Evolutionary conservation across 2,113 vertebrate species (phyloP).

Genomic region (Mohoua ochrocephala): DNA sequence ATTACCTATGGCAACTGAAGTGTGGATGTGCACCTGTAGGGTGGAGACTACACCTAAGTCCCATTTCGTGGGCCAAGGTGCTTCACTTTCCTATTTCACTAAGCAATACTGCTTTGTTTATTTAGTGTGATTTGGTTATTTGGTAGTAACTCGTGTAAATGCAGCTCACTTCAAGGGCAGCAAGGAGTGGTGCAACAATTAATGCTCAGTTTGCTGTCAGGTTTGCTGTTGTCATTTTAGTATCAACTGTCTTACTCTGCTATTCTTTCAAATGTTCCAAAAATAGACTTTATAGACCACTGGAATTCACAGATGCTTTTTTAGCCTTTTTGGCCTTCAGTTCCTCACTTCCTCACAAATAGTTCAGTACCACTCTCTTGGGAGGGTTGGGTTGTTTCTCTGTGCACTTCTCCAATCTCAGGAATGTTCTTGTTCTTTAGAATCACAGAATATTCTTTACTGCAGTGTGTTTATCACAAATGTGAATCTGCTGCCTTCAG

Average conservation of each 20-base stretch:
- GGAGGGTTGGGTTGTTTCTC: neutral
- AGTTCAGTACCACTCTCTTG: neutral
- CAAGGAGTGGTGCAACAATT: neutral
- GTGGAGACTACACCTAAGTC: neutral
- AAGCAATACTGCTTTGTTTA: neutral
- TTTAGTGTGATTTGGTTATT: neutral
- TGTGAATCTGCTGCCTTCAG: neutral
- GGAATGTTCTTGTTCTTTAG: neutral
- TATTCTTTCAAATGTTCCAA: neutral
- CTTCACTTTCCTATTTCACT: neutral
- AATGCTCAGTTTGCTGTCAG: neutral
- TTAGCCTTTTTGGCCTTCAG: neutral
- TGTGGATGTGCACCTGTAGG: neutral
- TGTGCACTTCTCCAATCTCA: neutral
- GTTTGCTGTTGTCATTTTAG: neutral
- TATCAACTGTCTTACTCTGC: neutral
- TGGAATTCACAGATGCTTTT: neutral
- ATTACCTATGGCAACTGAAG: accelerated
- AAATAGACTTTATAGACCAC: neutral
- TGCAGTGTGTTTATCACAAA: neutral
- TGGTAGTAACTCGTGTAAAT: neutral
- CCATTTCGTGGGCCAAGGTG: neutral
- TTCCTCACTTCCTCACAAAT: neutral
- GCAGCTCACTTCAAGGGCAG: neutral
- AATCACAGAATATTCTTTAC: neutral